These are phyloP conservation scores for Drosophila trichaetosa DNA, from an alignment of 2,888 invertebrate species.

Conservation along the genomic window DNA sequence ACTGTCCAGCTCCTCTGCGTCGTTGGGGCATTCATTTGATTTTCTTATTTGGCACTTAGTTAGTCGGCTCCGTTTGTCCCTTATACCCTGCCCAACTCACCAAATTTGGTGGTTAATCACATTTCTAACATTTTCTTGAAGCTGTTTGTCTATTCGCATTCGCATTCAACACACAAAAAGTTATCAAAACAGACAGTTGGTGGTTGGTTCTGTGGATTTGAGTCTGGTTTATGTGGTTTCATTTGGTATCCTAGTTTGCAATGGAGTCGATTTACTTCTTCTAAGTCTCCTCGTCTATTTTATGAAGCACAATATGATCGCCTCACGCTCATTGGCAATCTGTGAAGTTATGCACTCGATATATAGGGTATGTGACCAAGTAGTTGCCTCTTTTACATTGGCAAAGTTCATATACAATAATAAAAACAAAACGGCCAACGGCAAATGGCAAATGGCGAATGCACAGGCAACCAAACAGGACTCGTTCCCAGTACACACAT, in stretches of 20 bases:
- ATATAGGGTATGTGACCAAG: constrained; percentile 17
- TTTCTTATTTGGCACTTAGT: constrained; percentile 73
- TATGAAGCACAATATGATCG: neutral
- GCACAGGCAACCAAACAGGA: constrained; percentile 40
- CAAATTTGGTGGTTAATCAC: constrained; percentile 27
- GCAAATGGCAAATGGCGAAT: constrained; percentile 10
- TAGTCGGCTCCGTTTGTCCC: constrained; percentile 26
- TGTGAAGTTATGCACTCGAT: neutral
- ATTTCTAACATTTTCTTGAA: constrained; percentile 1
- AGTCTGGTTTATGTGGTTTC: neutral
- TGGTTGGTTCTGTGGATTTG: neutral
- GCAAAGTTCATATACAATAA: constrained; percentile 54
- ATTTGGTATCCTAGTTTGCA: neutral
- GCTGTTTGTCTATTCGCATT: neutral
- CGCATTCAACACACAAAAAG: neutral
- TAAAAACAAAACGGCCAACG: constrained; percentile 45
- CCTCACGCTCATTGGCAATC: neutral
- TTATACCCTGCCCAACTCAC: constrained; percentile 28
- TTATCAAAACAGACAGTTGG: neutral
- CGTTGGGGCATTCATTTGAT: constrained; percentile 65
- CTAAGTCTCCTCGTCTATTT: neutral
- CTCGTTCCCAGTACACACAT: constrained; percentile 6
- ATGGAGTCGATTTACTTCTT: neutral
- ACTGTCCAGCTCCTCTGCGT: neutral
- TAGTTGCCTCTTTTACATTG: constrained; percentile 8